Evolutionary conservation across 2,888 invertebrate species (phyloP), one percentile per base, ranked within the genome.

Genomic region (Epirrhoe alternata): DNA sequence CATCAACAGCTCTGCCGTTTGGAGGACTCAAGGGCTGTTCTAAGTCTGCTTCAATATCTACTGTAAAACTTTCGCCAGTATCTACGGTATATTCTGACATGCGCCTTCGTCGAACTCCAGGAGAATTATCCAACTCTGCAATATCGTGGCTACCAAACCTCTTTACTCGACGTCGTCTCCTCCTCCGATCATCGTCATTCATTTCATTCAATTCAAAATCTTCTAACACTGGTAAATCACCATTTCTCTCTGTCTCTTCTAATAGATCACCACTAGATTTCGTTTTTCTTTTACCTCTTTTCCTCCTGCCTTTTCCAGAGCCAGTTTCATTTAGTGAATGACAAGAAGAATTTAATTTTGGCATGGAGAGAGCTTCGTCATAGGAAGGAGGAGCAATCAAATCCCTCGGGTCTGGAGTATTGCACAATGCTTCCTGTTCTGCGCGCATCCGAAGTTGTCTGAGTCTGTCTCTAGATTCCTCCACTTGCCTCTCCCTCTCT

Each of bases 321-420:
- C 91, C 90, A 6, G 89, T 81, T 79, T 93, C 93, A 63, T 90
- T 90, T 31, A 94, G 79, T 0, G 95, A 95, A 74, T 94, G 94
- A 76, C 94, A 94, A 0, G 95, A 95, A 4, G 94, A 84, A 74
- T 95, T 95, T 47, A 96, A 77, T 79, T 96, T 95, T 1, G 96
- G 96, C 95, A 97, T 95, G 17, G 95, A 93, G 63, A 97, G 91
- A 38, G 97, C 97, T 88, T 97, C 97, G 76, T 95, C 96, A 77
- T 97, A 97, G 3, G 96, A 95, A 0, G 97, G 97, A 45, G 97
- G 95, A 65, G 95, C 94, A 35, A 96, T 92, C 57, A 95, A 82
- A 86, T 96, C 96, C 74, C 96, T 93, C 0, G 95, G 95, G 83
- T 96, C 96, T 6, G 96, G 95, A 24, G 96, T 95, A 78, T 95